Conservation (phyloP, 2,888 invertebrate genomes). For the Drosophila aldrichi region DNA sequence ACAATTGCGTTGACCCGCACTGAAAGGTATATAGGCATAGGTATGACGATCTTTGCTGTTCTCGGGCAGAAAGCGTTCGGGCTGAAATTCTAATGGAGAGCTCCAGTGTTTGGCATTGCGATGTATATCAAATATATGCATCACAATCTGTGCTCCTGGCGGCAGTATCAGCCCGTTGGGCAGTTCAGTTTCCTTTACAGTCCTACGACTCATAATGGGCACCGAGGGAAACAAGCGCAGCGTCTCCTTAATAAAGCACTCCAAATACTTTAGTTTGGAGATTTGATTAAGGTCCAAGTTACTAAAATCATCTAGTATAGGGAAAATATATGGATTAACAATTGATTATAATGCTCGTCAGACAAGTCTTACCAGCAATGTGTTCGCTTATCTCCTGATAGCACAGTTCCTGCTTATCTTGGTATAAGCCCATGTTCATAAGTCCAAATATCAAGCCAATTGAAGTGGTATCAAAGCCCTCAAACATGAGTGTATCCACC, state of each 20-base stretch:
- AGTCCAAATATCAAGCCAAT: conserved; percentile 74
- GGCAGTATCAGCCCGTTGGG: conserved; percentile 75
- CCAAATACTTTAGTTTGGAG: conserved; percentile 58
- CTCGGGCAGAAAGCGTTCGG: conserved; percentile 85
- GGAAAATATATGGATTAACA: neutral
- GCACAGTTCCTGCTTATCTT: conserved; percentile 73
- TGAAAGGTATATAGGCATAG: conserved; percentile 82
- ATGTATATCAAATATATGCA: conserved; percentile 77
- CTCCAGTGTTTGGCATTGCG: conserved; percentile 74
- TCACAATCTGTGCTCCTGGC: conserved; percentile 56
- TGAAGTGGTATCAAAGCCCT: conserved; percentile 76
- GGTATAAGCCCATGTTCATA: conserved; percentile 72
- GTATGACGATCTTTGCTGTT: conserved; percentile 80
- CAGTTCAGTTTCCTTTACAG: conserved; percentile 83
- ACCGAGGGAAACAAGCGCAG: conserved; percentile 88
- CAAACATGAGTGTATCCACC: conserved; percentile 89
- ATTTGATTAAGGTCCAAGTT: conserved; percentile 55
- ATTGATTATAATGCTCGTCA: neutral
- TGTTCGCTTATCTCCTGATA: conserved; percentile 69
- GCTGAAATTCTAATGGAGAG: conserved; percentile 73
- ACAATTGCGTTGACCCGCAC: conserved; percentile 84
- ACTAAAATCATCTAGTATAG: conserved; percentile 58
- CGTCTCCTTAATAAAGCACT: conserved; percentile 65
- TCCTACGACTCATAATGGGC: conserved; percentile 87
- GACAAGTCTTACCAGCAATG: conserved; percentile 59